A percentile compares a stretch with the other conserved stretches of the same genome.
These are phyloP conservation scores for Acanthosoma haemorrhoidale DNA, from an alignment of 2,888 invertebrate species.

Conservation along the genomic window DNA sequence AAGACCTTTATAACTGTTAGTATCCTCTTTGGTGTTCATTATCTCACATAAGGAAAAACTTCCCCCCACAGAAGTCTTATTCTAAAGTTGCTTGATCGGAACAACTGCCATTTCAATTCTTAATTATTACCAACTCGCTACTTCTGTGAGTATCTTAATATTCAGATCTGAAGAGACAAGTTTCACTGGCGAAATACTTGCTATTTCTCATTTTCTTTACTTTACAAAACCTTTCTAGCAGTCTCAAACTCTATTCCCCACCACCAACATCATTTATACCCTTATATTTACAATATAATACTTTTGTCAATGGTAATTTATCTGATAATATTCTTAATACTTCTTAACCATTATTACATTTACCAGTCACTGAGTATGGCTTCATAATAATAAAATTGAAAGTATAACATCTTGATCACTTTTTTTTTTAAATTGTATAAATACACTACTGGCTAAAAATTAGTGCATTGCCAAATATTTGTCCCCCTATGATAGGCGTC, in stretches of 20 bases:
- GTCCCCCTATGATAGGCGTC: too few relatives aligned
- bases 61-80: not conserved
- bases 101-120: not conserved
- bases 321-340: constrained; percentile 7
- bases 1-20: not conserved
- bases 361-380: constrained; percentile 2
- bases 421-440: too few relatives aligned
- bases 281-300: constrained; percentile 29
- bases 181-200: not conserved
- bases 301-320: constrained; percentile 28
- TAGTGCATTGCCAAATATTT: too few relatives aligned
- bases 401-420: not conserved
- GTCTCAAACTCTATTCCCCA: constrained; percentile 21
- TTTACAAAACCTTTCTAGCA: constrained; percentile 6
- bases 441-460: too few relatives aligned
- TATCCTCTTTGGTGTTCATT: constrained; percentile 5
- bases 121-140: not conserved
- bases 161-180: constrained; percentile 16
- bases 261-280: constrained; percentile 24
- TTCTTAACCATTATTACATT: not conserved
- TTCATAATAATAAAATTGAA: not conserved
- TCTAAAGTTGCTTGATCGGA: not conserved
- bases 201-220: not conserved
- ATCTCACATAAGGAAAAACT: not conserved
- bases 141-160: constrained; percentile 21